Percentiles rank a stretch among this genome's conserved stretches.
phyloP scores from a whole-genome alignment of 2,113 vertebrate species.

The Bubo scandiacus region DNA sequence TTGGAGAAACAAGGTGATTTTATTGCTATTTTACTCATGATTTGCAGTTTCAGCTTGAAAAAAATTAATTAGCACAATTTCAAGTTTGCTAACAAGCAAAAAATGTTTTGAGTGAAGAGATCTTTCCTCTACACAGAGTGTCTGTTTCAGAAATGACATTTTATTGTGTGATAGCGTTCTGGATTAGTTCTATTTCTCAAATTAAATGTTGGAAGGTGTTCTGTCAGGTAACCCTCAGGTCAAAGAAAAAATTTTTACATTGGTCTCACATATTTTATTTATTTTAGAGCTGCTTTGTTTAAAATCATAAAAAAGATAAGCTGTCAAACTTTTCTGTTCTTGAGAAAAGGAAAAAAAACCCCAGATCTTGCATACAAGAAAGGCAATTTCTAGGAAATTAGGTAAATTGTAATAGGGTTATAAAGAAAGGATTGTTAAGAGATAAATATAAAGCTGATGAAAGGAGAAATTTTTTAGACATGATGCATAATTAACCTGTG shows the following conservation, averaged over 20 bases:
- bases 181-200: neutral
- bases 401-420: neutral
- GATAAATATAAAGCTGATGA: slow-evolving; percentile 15
- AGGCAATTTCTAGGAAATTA: neutral
- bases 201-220: slow-evolving; percentile 14
- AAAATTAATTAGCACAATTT: neutral
- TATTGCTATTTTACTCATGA: neutral
- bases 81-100: neutral
- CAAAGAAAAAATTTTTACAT: neutral
- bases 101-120: neutral
- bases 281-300: neutral
- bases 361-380: neutral
- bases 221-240: neutral
- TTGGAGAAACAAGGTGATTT: neutral
- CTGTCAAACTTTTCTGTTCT: neutral
- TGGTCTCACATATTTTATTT: neutral
- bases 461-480: neutral
- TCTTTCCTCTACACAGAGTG: neutral
- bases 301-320: neutral
- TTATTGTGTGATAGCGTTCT: neutral
- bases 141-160: neutral
- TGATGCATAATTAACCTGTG: neutral
- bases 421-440: neutral
- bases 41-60: neutral
- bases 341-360: neutral